Evolutionary conservation across 2,888 invertebrate species (phyloP).

Genomic region (Rotaria sp.): DNA sequence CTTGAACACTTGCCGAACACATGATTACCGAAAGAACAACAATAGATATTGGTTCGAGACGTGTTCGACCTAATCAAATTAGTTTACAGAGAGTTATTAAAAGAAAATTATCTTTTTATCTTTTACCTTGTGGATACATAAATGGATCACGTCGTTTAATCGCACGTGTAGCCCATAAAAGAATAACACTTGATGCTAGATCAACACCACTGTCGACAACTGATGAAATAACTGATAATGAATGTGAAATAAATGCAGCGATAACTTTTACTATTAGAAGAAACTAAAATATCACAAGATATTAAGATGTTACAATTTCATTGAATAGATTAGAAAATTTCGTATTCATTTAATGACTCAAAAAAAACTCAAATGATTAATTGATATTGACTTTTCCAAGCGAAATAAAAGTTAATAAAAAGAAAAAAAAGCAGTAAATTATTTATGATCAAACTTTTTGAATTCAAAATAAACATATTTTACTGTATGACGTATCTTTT

Average conservation of each 20-base stretch:
- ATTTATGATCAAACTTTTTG: no score
- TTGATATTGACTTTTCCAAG: no score
- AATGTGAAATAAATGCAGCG: conserved; percentile 56
- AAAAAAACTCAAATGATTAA: no score
- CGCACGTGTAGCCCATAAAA: conserved; percentile 54
- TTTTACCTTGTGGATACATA: conserved; percentile 55
- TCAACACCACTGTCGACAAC: conserved; percentile 58
- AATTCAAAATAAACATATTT: no score
- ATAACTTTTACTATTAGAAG: conserved; percentile 54
- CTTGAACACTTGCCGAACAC: conserved; percentile 56
- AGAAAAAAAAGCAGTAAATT: no score
- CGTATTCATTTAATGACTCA: no score
- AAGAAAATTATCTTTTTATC: neutral
- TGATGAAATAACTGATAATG: conserved; percentile 57
- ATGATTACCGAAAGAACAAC: conserved; percentile 57
- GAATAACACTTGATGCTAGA: conserved; percentile 54
- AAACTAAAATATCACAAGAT: conserved; percentile 44
- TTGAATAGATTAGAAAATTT: no score
- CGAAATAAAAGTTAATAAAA: no score
- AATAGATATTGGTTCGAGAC: conserved; percentile 56
- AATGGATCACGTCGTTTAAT: conserved; percentile 55
- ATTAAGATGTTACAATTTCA: neutral
- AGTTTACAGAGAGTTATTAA: neutral
- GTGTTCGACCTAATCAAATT: conserved; percentile 49
- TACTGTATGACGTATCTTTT: no score